Base-by-base conservation (phyloP, 2,797 vertebrate species). In the Psittacula derbiana region DNA sequence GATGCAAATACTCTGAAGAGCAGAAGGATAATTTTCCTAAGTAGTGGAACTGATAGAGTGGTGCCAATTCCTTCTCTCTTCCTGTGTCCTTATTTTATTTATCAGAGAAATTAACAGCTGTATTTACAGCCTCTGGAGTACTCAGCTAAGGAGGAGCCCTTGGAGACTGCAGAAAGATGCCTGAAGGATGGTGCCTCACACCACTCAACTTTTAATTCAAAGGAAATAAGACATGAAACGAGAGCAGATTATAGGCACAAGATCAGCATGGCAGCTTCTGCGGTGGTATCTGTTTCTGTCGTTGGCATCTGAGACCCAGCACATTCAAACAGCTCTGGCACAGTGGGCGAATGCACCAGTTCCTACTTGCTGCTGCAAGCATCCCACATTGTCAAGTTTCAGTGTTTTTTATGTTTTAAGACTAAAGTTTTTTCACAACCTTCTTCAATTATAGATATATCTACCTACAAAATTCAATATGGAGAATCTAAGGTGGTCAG, bases 61-160 rank as follows among this genome's bases (percentile, higher is more conserved):
- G 19, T 86, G 86, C 53, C 50, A 88, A 47, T 90, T 90, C 30
- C 74, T 65, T 76, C 76, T 74, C 46, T 74, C 62, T 92, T 90
- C 40, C 85, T 14, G 16, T 31, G 64, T 81, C 50, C 24, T 92
- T 67, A 24, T 83, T 92, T 92, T 92, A 76, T 84, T 97, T 96
- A 71, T 92, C 70, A 44, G 88, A 86, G 47, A 93, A 89, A 79
- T 85, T 72, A 94, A 60, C 3, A 20, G 62, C 80, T 94, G 36
- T 62, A 93, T 95, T 94, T 94, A 87, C 78, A 92, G 61, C 69
- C 47, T 79, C 55, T 61, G 82, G 95, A 91, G 69, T 41, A 23
- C 41, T 92, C 1, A 0, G 46, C 91, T 83, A 62, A 92, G 80
- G 36, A 92, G n/a, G 21, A 50, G 16, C n/a, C 85, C 69, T 85